These are phyloP conservation scores for Papilio xuthus DNA, from an alignment of 1,140 invertebrate genomes.

Conservation along the genomic window DNA sequence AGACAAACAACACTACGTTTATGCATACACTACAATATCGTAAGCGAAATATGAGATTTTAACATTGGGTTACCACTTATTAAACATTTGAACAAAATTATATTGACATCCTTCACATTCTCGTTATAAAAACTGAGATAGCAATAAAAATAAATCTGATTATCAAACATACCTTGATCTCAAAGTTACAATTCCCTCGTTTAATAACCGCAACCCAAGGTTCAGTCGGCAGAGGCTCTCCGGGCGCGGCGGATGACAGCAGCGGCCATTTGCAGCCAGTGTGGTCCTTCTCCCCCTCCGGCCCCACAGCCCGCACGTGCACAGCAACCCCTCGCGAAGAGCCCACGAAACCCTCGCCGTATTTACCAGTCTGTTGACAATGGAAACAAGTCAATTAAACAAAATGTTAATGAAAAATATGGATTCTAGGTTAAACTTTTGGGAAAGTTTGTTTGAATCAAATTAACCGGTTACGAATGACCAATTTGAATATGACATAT, in stretches of 20 bases:
- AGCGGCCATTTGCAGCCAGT: constrained; percentile 85
- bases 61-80: too few relatives aligned
- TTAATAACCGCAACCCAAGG: constrained; percentile 90
- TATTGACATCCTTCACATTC: background rate
- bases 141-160: background rate
- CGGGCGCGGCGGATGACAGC: constrained; percentile 76
- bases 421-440: background rate
- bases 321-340: constrained; percentile 70
- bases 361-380: constrained; percentile 84
- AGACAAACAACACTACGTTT: too few relatives aligned
- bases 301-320: constrained; percentile 82
- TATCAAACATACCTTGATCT: constrained; percentile 83
- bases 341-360: constrained; percentile 84
- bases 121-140: background rate
- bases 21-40: background rate
- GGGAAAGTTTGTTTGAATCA: background rate
- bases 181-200: constrained; percentile 88
- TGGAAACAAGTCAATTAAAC: background rate
- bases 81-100: background rate
- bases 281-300: constrained; percentile 82
- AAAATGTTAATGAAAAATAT: background rate
- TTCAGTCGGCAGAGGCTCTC: constrained; percentile 76
- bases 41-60: background rate
- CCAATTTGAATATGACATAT: too few relatives aligned
- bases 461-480: background rate